Percentiles rank a stretch among this genome's conserved stretches.
Conservation (phyloP, 2,113 vertebrate genomes). For the Perccottus glenii region DNA sequence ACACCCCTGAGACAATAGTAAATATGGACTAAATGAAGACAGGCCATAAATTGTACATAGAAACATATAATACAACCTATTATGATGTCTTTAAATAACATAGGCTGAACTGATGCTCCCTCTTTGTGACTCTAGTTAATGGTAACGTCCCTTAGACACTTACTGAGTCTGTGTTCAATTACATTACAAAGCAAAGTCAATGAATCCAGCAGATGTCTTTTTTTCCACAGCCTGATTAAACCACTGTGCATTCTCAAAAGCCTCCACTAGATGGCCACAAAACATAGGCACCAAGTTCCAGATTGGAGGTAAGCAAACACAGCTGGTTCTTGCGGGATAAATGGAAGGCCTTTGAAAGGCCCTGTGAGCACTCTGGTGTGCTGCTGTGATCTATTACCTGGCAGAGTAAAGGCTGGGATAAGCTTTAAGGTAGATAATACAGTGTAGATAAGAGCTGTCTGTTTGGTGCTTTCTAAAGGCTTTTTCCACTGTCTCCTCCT, state of each 20-base stretch:
- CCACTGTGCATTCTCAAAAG: background rate
- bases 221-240: background rate
- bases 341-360: conserved; percentile 8
- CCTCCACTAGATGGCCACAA: conserved; percentile 56
- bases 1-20: background rate
- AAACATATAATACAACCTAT: background rate
- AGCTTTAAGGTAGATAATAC: conserved; percentile 18
- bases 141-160: conserved; percentile 49
- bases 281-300: conserved; percentile 13
- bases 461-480: conserved; percentile 13
- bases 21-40: background rate
- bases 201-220: conserved; percentile 65
- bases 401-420: conserved; percentile 19
- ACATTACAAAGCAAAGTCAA: conserved; percentile 64
- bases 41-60: background rate
- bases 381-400: conserved; percentile 33
- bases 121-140: conserved; percentile 47
- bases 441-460: background rate
- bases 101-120: background rate
- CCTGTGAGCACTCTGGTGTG: conserved; percentile 10
- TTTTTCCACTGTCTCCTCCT: conserved; percentile 4
- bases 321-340: background rate
- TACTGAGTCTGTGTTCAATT: conserved; percentile 63
- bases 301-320: background rate
- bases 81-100: background rate